Percentiles rank a stretch among this genome's conserved stretches.
Evolutionary conservation across 2,113 vertebrate species (phyloP).

Genomic region (Thalassarche chlororhynchos): DNA sequence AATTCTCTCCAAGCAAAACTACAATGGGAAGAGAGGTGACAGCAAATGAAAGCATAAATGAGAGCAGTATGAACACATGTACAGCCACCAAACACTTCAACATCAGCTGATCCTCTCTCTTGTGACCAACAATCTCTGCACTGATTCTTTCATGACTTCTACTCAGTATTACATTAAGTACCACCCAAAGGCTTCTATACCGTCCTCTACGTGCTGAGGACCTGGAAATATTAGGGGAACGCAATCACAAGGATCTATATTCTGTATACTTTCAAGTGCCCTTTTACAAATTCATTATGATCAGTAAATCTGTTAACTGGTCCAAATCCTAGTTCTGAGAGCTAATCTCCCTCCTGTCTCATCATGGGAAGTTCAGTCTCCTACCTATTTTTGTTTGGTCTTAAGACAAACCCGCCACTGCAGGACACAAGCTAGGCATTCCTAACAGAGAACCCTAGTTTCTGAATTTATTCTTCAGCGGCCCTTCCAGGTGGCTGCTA

Average conservation of each 20-base stretch:
- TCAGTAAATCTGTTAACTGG: not conserved
- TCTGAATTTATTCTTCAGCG: not conserved
- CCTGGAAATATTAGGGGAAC: not conserved
- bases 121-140: not conserved
- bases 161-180: not conserved
- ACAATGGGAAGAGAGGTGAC: not conserved
- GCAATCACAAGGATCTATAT: accelerated
- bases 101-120: not conserved
- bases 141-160: not conserved
- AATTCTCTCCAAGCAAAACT: not conserved
- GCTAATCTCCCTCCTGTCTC: not conserved
- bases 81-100: not conserved
- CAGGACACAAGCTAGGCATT: not conserved
- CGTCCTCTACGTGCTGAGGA: accelerated
- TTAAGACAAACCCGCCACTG: not conserved
- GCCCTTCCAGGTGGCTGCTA: not conserved
- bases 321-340: not conserved
- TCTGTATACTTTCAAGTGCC: not conserved
- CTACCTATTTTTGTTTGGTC: not conserved
- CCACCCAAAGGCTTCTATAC: not conserved
- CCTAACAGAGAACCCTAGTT: not conserved
- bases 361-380: not conserved
- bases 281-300: not conserved
- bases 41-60: not conserved
- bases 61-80: not conserved